Evolutionary conservation across 2,113 vertebrate genomes (phyloP).

Genomic region (Gavia stellata): DNA sequence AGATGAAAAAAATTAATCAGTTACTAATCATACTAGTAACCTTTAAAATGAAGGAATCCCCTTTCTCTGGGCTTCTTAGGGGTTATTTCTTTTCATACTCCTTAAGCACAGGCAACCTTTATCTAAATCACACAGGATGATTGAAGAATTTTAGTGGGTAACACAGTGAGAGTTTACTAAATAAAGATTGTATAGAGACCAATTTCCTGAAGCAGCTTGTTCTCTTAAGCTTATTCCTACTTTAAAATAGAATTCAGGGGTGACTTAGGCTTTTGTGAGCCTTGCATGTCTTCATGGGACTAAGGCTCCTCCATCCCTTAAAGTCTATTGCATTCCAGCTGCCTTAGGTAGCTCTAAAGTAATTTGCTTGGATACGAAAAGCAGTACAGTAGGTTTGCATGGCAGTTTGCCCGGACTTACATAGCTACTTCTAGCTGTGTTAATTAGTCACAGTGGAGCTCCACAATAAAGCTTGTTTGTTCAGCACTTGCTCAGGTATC

Average conservation of each 20-base stretch:
- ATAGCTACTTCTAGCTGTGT: constrained; percentile 40
- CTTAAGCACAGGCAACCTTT: not conserved
- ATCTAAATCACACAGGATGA: not conserved
- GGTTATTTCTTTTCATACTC: not conserved
- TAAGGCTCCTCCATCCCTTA: not conserved
- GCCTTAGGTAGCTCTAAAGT: not conserved
- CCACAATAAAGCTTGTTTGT: constrained; percentile 33
- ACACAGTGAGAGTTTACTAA: not conserved
- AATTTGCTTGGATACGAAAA: constrained; percentile 22
- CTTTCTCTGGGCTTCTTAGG: not conserved
- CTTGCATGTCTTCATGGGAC: not conserved
- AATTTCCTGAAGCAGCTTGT: not conserved
- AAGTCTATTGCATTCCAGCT: not conserved
- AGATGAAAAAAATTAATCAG: not conserved
- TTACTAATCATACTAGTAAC: not conserved
- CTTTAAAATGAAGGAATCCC: not conserved
- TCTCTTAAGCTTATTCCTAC: not conserved
- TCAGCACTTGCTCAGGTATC: constrained; percentile 32
- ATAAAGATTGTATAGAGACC: not conserved
- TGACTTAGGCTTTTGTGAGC: not conserved
- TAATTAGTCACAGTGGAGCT: constrained; percentile 53
- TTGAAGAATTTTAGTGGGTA: not conserved
- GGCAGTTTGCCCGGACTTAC: constrained; percentile 42
- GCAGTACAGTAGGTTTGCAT: not conserved
- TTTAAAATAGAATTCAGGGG: not conserved